phyloP scores from a whole-genome alignment of 2,888 invertebrate genomes.

The Euplagia quadripunctaria region DNA sequence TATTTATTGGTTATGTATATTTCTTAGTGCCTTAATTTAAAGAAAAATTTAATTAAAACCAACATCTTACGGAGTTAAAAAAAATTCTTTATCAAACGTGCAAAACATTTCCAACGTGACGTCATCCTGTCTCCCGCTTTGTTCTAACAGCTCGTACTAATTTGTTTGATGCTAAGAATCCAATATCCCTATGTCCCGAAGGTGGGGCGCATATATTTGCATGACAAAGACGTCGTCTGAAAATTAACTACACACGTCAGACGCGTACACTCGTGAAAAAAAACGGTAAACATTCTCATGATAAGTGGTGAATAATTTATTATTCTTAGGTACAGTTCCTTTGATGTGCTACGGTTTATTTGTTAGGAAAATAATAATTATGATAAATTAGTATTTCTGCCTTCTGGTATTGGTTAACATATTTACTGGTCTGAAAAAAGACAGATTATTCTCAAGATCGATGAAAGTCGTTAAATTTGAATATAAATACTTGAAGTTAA shows the following conservation, averaged over 20 bases:
- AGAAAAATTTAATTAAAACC: not conserved
- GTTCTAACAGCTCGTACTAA: conserved; percentile 43
- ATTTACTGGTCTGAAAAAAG: not conserved
- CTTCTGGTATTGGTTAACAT: not conserved
- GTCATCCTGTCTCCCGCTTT: conserved; percentile 10
- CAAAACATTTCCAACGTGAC: not conserved
- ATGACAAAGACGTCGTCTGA: conserved; percentile 72
- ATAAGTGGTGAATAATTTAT: conserved; percentile 27
- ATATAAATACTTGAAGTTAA: not conserved
- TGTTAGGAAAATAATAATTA: not conserved
- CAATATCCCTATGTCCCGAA: conserved; percentile 53
- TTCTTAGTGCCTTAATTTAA: too few relatives aligned
- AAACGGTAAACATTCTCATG: conserved; percentile 27
- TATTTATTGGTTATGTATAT: too few relatives aligned
- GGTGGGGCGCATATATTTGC: conserved; percentile 63
- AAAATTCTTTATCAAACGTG: not conserved
- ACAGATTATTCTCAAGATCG: not conserved
- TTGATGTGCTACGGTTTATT: conserved; percentile 4
- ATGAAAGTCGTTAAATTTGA: not conserved
- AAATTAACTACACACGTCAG: conserved; percentile 68
- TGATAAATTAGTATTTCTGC: not conserved
- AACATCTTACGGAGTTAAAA: not conserved
- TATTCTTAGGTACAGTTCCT: not conserved
- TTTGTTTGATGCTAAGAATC: conserved; percentile 55
- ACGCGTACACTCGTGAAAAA: conserved; percentile 34